phyloP scores from a whole-genome alignment of 2,113 vertebrate species.

The Argyrosomus japonicus region DNA sequence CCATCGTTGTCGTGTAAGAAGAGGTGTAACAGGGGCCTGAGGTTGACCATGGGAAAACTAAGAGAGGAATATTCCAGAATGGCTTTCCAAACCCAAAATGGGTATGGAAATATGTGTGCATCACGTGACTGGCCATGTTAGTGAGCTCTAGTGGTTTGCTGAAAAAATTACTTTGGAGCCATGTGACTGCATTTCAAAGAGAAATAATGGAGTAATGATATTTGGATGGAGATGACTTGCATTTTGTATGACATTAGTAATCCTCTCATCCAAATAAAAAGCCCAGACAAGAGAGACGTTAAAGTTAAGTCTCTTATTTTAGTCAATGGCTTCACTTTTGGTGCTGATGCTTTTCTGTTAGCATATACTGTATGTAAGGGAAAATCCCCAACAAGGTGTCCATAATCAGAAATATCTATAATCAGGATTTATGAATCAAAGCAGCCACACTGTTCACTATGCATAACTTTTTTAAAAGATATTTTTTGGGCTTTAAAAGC shows the following conservation, averaged over 20 bases:
- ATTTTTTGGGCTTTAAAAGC: no score
- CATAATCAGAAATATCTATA: no score
- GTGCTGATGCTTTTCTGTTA: background rate
- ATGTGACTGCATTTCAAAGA: slow-evolving; percentile 57
- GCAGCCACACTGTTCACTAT: no score
- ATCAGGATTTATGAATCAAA: no score
- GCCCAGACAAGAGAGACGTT: background rate
- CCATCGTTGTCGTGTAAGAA: slow-evolving; percentile 51
- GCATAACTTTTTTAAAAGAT: no score
- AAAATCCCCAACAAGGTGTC: no score
- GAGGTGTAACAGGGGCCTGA: slow-evolving; percentile 48
- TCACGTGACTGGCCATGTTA: slow-evolving; percentile 56
- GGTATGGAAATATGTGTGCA: slow-evolving; percentile 64
- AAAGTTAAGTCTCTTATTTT: slow-evolving; percentile 1
- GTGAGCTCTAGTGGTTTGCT: slow-evolving; percentile 41
- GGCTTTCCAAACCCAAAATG: slow-evolving; percentile 71
- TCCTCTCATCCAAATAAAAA: slow-evolving; percentile 32
- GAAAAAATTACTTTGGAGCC: slow-evolving; percentile 28
- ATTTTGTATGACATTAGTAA: slow-evolving; percentile 24
- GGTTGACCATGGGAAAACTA: slow-evolving; percentile 53
- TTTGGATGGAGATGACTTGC: slow-evolving; percentile 42
- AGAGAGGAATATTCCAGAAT: slow-evolving; percentile 70
- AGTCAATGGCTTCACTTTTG: background rate
- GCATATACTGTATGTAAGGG: background rate
- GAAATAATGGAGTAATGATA: slow-evolving; percentile 43